Conservation (phyloP, 2,113 vertebrate species). For the Epinephelus fuscoguttatus region DNA sequence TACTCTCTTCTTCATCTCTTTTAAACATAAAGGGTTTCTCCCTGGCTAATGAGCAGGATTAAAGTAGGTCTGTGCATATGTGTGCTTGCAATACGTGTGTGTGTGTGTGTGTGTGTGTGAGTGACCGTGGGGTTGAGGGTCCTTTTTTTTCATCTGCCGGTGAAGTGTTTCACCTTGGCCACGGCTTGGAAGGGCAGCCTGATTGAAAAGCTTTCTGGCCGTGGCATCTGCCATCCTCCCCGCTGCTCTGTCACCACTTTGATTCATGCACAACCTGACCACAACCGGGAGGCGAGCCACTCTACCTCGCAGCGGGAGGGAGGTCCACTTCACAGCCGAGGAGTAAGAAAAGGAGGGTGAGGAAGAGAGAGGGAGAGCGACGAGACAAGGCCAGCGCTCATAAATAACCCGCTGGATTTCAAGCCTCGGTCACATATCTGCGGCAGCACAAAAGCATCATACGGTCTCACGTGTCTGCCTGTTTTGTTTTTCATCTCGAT, state of each 20-base stretch:
- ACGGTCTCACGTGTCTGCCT: conserved; percentile 45
- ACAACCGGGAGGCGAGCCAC: conserved; percentile 77
- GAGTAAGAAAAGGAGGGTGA: conserved; percentile 56
- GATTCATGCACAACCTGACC: conserved; percentile 85
- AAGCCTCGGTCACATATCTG: conserved; percentile 37
- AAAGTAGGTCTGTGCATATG: conserved; percentile 65
- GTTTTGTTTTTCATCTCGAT: conserved; percentile 61
- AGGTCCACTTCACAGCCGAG: conserved; percentile 74
- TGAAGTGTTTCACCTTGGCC: conserved; percentile 86
- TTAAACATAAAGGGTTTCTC: conserved; percentile 66
- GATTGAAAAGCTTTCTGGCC: conserved; percentile 88
- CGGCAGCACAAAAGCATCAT: conserved; percentile 48
- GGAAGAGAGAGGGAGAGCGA: conserved; percentile 28
- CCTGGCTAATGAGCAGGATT: conserved; percentile 78
- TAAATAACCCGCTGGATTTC: conserved; percentile 59
- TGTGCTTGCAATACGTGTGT: conserved; percentile 20
- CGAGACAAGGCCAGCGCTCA: conserved; percentile 37
- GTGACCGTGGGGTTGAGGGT: conserved; percentile 62
- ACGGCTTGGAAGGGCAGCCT: conserved; percentile 85
- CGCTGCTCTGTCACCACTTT: conserved; percentile 86
- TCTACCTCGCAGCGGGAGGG: conserved; percentile 73
- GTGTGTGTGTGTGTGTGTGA: neutral
- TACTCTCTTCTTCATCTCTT: conserved; percentile 50
- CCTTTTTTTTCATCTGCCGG: conserved; percentile 48
- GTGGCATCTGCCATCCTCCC: conserved; percentile 87